Conservation (phyloP, 2,888 invertebrate species). For the Anthophora plumipes region DNA sequence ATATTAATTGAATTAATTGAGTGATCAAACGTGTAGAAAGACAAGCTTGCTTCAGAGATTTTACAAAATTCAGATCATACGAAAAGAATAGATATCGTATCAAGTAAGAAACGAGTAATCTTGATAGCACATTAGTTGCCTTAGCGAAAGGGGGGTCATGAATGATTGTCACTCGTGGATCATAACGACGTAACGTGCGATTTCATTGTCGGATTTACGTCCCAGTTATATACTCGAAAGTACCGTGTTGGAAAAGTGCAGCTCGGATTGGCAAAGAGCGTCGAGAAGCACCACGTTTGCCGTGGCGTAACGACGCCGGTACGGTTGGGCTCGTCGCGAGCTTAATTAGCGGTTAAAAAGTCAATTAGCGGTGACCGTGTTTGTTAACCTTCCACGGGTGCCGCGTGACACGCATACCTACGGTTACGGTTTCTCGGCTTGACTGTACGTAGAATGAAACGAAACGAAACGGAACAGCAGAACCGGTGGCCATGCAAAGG, state of each 20-base stretch:
- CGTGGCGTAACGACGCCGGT: constrained; percentile 55
- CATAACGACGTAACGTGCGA: background rate
- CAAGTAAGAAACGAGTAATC: constrained; percentile 9
- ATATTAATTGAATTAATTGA: no score
- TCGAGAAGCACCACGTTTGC: background rate
- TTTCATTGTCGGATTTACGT: background rate
- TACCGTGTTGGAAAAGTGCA: background rate
- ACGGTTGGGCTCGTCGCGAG: constrained; percentile 66
- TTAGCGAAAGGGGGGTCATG: constrained; percentile 39
- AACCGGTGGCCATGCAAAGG: constrained; percentile 47
- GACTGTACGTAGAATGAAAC: constrained; percentile 48
- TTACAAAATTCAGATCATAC: background rate
- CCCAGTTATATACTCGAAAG: constrained; percentile 26
- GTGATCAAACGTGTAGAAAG: no score
- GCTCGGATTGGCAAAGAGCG: background rate
- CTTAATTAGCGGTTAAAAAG: constrained; percentile 80
- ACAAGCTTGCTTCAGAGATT: no score
- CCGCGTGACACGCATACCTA: constrained; percentile 72
- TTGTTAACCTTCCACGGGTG: constrained; percentile 74
- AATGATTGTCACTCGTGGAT: constrained; percentile 24
- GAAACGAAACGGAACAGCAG: constrained; percentile 46
- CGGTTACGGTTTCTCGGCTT: constrained; percentile 26
- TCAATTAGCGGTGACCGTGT: constrained; percentile 80
- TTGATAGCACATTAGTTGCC: no score
- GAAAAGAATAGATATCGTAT: constrained; percentile 12